Base-by-base conservation (phyloP, 2,113 vertebrate genomes). In the Pterophyllum scalare region DNA sequence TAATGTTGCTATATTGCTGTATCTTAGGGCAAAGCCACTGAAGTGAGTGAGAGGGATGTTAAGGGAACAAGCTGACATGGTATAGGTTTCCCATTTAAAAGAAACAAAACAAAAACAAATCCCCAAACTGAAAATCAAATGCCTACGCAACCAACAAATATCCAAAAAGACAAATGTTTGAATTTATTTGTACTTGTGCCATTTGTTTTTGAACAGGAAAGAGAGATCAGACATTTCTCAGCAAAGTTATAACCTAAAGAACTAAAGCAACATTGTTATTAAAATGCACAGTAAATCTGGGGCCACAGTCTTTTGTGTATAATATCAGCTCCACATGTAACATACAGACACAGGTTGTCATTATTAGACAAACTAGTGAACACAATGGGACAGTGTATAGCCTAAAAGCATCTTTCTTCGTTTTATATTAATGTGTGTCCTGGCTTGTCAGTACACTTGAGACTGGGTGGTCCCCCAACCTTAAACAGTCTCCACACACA, bases 401-500 rank as follows among this genome's bases (percentile, higher is more conserved):
- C 24, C 20, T 58, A 13, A 59, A 59, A 56, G 7, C 14, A 28
- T 43, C 56, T 14, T 54, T 28, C 33, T 70, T 56, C 24, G 62
- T 43, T 24, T 54, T 33, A 13, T 59, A 61, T 62, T 79, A 72
- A 52, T 82, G 26, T 40, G 28, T 70, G n/a, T 11, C 13, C 33
- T 70, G 28, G 52, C 60, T 85, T 31, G 58, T 77, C 65, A 31
- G 77, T 59, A 26, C 58, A 80, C 83, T 77, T 79, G 60, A 75
- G 58, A 52, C 87, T 22, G 77, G 56, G 85, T 8, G 64, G 49
- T n/a, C 19, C 62, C 62, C 77, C 46, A 80, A 80, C 61, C 52
- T 72, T 60, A 62, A 59, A 81, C 86, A 80, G 65, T 59, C 40
- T 75, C 75, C 28, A 59, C 20, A 67, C 80, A 90, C 85, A 93